Conservation (phyloP, 2,113 vertebrate genomes). For the Oriolus oriolus region DNA sequence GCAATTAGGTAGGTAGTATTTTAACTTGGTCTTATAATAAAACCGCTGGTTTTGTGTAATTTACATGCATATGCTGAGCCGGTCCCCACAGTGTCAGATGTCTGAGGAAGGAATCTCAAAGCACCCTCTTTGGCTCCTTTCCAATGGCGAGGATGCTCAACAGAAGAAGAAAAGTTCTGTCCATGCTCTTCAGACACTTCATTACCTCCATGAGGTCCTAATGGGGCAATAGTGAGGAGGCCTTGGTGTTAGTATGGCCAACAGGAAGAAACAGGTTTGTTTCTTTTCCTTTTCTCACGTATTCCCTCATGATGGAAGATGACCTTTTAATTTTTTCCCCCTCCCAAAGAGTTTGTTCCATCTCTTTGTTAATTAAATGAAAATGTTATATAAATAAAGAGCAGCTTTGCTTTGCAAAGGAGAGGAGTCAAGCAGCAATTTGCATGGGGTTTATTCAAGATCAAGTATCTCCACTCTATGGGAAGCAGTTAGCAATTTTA, state of each 20-base stretch:
- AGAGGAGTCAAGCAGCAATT: not conserved
- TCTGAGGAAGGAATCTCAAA: not conserved
- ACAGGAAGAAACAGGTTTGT: not conserved
- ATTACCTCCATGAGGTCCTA: accelerated
- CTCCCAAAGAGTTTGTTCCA: not conserved
- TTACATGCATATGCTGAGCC: not conserved
- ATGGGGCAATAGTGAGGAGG: accelerated
- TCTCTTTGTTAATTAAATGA: not conserved
- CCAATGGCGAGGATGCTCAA: accelerated
- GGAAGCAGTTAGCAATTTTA: not conserved
- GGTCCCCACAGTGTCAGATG: not conserved
- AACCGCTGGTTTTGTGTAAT: accelerated
- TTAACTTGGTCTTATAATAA: accelerated
- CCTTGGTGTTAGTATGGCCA: accelerated
- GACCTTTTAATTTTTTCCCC: not conserved
- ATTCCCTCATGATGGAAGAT: not conserved
- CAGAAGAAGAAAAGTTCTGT: not conserved
- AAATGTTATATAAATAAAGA: not conserved
- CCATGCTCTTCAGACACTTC: accelerated
- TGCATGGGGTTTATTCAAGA: not conserved
- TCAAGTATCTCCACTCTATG: not conserved
- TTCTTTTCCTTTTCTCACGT: not conserved
- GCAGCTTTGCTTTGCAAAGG: not conserved
- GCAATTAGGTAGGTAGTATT: accelerated
- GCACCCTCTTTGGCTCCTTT: not conserved